Percentiles rank a stretch among this genome's conserved stretches.
phyloP scores from a whole-genome alignment of 1,140 invertebrate species.

The Megalonaias nervosa region DNA sequence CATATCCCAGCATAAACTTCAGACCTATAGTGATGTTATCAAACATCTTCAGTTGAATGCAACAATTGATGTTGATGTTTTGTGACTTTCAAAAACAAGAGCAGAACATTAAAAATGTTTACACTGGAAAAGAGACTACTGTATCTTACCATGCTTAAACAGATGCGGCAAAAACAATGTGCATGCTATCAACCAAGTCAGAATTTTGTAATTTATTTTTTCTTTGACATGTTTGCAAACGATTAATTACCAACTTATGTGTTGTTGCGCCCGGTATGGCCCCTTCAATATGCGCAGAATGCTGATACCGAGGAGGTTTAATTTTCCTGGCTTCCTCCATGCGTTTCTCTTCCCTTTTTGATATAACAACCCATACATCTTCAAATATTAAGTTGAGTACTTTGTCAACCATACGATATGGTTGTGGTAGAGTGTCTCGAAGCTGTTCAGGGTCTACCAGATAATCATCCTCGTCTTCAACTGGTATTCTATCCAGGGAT shows the following conservation, averaged over 20 bases:
- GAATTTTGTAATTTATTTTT: not conserved
- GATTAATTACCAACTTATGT: too few species aligned
- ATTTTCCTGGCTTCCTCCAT: slow-evolving; percentile 52
- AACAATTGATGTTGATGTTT: too few species aligned
- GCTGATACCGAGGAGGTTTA: slow-evolving; percentile 56
- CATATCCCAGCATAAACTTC: too few species aligned
- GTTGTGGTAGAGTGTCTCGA: slow-evolving; percentile 63
- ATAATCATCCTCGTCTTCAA: slow-evolving; percentile 67
- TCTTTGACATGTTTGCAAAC: too few species aligned
- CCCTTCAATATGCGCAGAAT: slow-evolving; percentile 41
- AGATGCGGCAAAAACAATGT: not conserved
- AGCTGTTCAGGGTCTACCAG: slow-evolving; percentile 65
- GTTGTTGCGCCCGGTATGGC: slow-evolving; percentile 4
- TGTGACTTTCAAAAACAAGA: too few species aligned
- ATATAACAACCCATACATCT: slow-evolving; percentile 59
- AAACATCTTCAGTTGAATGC: too few species aligned
- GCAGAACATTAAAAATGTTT: too few species aligned
- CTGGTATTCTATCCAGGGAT: slow-evolving; percentile 53
- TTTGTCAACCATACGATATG: slow-evolving; percentile 68
- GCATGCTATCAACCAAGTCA: not conserved
- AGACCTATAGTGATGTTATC: too few species aligned
- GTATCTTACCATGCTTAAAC: not conserved
- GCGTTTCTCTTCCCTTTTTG: slow-evolving; percentile 50
- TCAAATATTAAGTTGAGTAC: slow-evolving; percentile 58
- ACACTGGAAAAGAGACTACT: too few species aligned